These are phyloP conservation scores for Ernsta delagoae DNA, from an alignment of 2,888 invertebrate species.

Conservation along the genomic window DNA sequence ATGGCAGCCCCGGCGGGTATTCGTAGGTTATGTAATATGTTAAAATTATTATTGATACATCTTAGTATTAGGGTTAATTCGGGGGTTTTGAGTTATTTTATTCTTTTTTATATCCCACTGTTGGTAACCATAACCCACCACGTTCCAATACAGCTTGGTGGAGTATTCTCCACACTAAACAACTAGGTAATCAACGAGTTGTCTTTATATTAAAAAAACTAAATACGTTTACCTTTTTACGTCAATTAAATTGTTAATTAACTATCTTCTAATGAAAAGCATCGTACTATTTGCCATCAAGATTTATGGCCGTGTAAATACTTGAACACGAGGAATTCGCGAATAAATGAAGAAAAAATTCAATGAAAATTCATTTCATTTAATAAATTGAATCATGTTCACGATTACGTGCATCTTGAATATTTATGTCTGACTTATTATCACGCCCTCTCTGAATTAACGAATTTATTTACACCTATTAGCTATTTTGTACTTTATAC, in stretches of 20 bases:
- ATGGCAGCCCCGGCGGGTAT: too few relatives aligned
- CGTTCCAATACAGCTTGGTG: too few relatives aligned
- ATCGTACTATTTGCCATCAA: not conserved
- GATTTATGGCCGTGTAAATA: slow-evolving; percentile 19
- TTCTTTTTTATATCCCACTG: too few relatives aligned
- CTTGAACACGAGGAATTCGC: slow-evolving; percentile 12
- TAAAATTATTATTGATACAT: too few relatives aligned
- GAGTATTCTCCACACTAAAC: too few relatives aligned
- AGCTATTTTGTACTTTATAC: not conserved
- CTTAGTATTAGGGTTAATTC: too few relatives aligned
- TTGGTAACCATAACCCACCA: too few relatives aligned
- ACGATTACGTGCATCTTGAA: slow-evolving; percentile 10
- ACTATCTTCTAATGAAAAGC: not conserved
- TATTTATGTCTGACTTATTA: slow-evolving; percentile 19
- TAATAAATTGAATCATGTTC: slow-evolving; percentile 7
- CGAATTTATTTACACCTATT: not conserved
- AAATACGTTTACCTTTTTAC: too few relatives aligned
- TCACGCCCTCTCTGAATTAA: slow-evolving; percentile 4
- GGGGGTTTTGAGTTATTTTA: too few relatives aligned
- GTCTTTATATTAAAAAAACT: too few relatives aligned
- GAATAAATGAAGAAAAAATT: not conserved
- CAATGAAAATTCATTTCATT: slow-evolving; percentile 19
- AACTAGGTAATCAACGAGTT: too few relatives aligned
- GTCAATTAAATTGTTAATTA: not conserved
- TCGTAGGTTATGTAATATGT: too few relatives aligned